A percentile compares a stretch with the other conserved stretches of the same genome.
These are phyloP conservation scores for Coryphaenoides rupestris DNA, from an alignment of 2,113 vertebrate species.

Conservation along the genomic window DNA sequence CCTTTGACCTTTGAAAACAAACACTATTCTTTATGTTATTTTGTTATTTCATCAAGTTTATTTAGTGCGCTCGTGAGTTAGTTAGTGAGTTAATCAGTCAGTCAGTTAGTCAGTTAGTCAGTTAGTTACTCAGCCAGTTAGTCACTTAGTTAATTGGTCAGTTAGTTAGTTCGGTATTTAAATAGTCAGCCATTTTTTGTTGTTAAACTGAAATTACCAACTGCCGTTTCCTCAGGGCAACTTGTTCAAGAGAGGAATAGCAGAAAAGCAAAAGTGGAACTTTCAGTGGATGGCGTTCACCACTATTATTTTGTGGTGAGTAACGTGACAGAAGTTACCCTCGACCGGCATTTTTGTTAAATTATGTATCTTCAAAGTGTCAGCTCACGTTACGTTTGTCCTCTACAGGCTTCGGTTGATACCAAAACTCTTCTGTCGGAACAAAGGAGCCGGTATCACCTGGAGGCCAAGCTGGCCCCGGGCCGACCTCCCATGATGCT, in stretches of 20 bases:
- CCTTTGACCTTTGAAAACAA: too few relatives aligned
- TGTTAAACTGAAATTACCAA: too few relatives aligned
- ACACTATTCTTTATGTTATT: too few relatives aligned
- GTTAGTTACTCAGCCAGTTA: too few relatives aligned
- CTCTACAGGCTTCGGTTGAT: constrained; percentile 72
- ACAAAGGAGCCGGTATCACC: constrained; percentile 67
- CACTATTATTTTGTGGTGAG: constrained; percentile 78
- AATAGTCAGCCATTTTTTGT: too few relatives aligned
- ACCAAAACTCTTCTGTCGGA: constrained; percentile 64
- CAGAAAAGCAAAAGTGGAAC: constrained; percentile 71
- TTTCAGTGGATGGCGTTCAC: constrained; percentile 71
- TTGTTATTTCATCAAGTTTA: too few relatives aligned
- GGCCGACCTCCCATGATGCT: constrained; percentile 74
- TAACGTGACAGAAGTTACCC: background rate
- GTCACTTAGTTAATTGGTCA: too few relatives aligned
- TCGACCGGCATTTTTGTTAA: background rate
- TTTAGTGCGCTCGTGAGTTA: too few relatives aligned
- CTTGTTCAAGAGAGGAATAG: constrained; percentile 68
- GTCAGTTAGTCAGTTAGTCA: too few relatives aligned
- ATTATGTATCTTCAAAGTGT: background rate
- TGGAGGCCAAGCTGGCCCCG: constrained; percentile 77
- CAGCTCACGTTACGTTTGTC: background rate
- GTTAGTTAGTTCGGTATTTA: too few relatives aligned
- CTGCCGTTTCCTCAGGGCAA: constrained; percentile 67
- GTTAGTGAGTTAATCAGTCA: too few relatives aligned